Base-by-base conservation (phyloP, 1,140 invertebrate species). In the Drosophila dunni region DNA sequence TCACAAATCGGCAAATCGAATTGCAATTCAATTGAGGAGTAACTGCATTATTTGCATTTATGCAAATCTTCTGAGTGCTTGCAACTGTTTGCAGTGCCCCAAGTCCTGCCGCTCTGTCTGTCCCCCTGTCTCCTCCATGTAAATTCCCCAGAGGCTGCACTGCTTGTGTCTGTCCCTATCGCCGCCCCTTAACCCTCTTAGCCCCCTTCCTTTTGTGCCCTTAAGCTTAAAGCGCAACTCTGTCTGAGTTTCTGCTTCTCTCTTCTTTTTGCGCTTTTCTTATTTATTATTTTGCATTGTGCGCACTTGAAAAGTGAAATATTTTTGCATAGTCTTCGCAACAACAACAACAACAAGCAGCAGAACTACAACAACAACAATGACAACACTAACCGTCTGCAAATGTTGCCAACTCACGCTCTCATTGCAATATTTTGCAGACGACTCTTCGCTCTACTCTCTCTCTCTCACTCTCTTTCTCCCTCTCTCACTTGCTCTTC, bases 371-470 rank as follows among this genome's bases (percentile, higher is more conserved):
- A 10, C 51, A 13, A 17, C 44, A 57, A 48, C 44, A n/a, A 20
- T 44, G 44, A 56, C 17, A 51, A 15, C 44, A 24, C 44, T 57
- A 61, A 66, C 58, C 42, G 36, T 40, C 53, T 53, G 38, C 56
- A 67, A 79, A 88, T 79, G 63, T 81, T 68, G 66, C 84, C 62
- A 70, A 77, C 79, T 83, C 72, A 86, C 83, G 76, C 68, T 88
- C 71, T 58, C 65, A 72, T 82, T 82, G 79, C 70, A 67, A 50
- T 69, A 74, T 65, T 63, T 51, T 53, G 33, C 68, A 64, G 68
- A 45, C 51, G 20, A 11, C 50, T 44, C 33, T 53, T 8, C 9
- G 5, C 54, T 48, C 67, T 46, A 7, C 64, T 24, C 34, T 15
- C 17, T 24, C 33, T 15, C 50, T 29, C 8, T 64, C 15, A 9